phyloP scores from a whole-genome alignment of 2,113 vertebrate genomes.

The Azemiops feae region DNA sequence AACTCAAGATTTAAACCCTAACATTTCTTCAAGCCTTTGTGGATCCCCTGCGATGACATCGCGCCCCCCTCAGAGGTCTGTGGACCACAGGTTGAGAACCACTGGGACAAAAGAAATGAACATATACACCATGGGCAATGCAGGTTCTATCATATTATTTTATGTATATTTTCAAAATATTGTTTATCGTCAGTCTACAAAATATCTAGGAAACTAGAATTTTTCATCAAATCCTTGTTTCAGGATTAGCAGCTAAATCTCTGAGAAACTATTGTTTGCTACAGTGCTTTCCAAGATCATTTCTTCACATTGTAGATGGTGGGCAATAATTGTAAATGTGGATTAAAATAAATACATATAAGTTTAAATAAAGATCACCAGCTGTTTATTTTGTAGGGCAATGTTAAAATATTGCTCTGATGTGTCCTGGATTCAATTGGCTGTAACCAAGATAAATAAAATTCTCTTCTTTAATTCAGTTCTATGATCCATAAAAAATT shows the following conservation, averaged over 20 bases:
- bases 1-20: too few relatives aligned
- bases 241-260: neutral
- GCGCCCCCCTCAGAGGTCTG: too few relatives aligned
- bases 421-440: neutral
- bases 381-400: conserved; percentile 4
- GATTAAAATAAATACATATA: neutral
- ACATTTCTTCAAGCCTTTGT: too few relatives aligned
- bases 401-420: conserved; percentile 26
- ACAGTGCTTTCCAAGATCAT: neutral
- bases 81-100: too few relatives aligned
- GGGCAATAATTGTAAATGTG: neutral
- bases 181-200: conserved; percentile 8
- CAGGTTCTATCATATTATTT: neutral
- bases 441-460: conserved; percentile 25
- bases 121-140: neutral
- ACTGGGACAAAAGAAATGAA: neutral
- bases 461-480: conserved; percentile 20
- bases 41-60: too few relatives aligned
- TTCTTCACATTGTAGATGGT: neutral
- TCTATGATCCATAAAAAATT: conserved; percentile 18
- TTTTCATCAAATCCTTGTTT: neutral
- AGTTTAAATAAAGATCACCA: neutral
- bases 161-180: neutral
- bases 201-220: conserved; percentile 20
- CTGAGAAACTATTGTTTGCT: conserved; percentile 37